phyloP scores from a whole-genome alignment of 1,140 invertebrate species.

The Doryteuthis pealeii region DNA sequence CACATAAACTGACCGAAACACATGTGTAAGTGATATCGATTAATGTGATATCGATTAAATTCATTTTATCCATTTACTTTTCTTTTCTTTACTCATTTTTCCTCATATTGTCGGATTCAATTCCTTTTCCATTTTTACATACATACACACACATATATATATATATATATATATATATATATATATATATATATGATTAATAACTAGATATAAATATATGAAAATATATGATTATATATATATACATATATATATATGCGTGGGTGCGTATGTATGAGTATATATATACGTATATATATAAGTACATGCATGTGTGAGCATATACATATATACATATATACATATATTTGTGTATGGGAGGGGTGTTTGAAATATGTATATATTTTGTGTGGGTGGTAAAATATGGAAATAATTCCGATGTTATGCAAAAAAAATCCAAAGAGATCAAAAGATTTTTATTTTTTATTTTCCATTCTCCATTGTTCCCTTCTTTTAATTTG shows the following conservation, averaged over 20 bases:
- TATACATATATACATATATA: neutral
- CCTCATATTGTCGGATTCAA: no score
- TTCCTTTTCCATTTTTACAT: no score
- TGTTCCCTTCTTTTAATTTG: neutral
- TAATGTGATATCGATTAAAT: no score
- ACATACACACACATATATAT: neutral
- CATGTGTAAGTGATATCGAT: no score
- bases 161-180: neutral
- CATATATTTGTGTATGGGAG: neutral
- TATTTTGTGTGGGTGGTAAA: neutral
- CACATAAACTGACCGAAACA: no score
- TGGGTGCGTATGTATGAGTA: neutral
- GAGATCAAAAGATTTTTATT: neutral
- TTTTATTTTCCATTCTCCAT: neutral
- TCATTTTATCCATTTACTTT: no score
- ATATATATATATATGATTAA: neutral
- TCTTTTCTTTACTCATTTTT: no score
- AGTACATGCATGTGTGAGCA: neutral
- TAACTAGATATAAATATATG: neutral
- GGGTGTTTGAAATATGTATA: neutral
- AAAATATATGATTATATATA: neutral
- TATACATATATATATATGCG: neutral
- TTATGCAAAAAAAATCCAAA: neutral
- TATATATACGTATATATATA: neutral
- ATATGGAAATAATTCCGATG: neutral